Evolutionary conservation across 1,140 invertebrate species (phyloP).

Genomic region (Zaprionus lachaisei): DNA sequence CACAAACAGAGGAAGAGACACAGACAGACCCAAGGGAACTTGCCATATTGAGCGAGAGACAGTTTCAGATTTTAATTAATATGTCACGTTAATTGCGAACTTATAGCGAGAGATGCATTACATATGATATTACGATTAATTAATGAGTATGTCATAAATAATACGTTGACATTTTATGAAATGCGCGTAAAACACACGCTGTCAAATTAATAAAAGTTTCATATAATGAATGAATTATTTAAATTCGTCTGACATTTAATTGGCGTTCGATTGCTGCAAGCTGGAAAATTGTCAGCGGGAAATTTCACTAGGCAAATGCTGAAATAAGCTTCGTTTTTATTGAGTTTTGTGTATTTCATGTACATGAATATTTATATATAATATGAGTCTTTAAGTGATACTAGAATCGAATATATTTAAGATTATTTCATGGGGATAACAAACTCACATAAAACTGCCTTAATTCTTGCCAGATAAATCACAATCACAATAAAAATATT

Average conservation of each 20-base stretch:
- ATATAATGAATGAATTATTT: conserved; percentile 14
- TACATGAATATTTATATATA: too few species aligned
- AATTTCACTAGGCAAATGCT: background rate
- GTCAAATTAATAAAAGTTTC: conserved; percentile 30
- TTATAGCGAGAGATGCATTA: conserved; percentile 7
- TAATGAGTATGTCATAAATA: conserved; percentile 13
- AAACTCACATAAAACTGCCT: background rate
- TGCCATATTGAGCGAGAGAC: conserved; percentile 11
- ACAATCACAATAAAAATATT: background rate
- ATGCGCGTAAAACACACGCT: conserved; percentile 9
- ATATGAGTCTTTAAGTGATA: too few species aligned
- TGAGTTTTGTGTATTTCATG: too few species aligned
- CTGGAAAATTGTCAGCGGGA: background rate
- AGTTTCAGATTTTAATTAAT: conserved; percentile 66
- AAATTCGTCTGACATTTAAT: conserved; percentile 12
- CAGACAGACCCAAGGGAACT: background rate
- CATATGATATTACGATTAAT: conserved; percentile 16
- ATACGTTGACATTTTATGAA: conserved; percentile 2
- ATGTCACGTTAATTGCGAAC: conserved; percentile 61
- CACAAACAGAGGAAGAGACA: conserved; percentile 9
- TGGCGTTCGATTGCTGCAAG: background rate
- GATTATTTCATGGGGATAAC: too few species aligned
- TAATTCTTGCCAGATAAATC: background rate
- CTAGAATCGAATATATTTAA: too few species aligned
- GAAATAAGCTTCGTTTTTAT: background rate